Base-by-base conservation (phyloP, 2,113 vertebrate genomes). In the Lasiurus cinereus region DNA sequence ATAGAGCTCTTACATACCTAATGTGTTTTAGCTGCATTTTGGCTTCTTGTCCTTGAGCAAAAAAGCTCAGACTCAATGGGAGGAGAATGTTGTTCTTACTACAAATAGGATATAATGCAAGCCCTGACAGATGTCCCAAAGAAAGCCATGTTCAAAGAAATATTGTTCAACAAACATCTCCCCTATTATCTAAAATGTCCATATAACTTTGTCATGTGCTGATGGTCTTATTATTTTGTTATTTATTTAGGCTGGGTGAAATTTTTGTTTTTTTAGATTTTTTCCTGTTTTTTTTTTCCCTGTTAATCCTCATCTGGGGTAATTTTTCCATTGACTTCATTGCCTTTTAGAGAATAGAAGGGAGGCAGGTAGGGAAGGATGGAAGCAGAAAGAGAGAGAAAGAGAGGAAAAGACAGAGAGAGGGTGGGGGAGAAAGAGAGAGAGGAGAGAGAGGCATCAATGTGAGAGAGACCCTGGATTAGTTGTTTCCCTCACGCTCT, bases 1-100 rank as follows among this genome's bases (percentile, higher is more conserved):
- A 76, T 3, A 22, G 0, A 2, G 2, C 11, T 54, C 8, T 74
- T 27, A 8, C 0, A 0, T 80, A 56, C 79, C 19, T 66, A 62
- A 19, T 11, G 13, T 1, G 0, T 16, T 90, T 69, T 70, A 64
- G 50, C 27, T 59, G 24, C 21, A 83, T 72, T 54, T 31, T 74
- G 22, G 4, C 46, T 73, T 13, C 79, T 79, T 83, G n/a, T 67
- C 29, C 8, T 13, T 33, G 24, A 70, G 29, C 24, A 62, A 69
- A 80, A 48, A 84, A 62, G 0, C 5, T 59, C 31, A 46, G 36
- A 59, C n/a, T 52, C 52, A 72, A 1, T 54, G 36, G 39, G 52
- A 64, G 2, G 21, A 39, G 43, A 14, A 3, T 74, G 5, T 52
- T 59, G 24, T 48, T 78, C 39, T 48, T 73, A 78, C 19, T 46